Evolutionary conservation across 2,113 vertebrate genomes (phyloP).

Genomic region (Scomber scombrus): DNA sequence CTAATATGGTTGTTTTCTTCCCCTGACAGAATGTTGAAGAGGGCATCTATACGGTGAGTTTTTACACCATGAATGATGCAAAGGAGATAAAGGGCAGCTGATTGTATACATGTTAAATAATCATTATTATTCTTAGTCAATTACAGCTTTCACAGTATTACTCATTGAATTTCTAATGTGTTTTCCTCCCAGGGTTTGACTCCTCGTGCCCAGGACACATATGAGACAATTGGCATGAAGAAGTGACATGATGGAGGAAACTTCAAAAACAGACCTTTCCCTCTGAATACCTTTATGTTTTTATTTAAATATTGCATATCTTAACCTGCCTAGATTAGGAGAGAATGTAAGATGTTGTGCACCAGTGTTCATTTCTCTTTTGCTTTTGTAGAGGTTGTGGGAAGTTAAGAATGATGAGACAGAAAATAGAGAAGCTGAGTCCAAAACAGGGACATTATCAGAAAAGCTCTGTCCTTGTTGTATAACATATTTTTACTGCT

Average conservation of each 20-base stretch:
- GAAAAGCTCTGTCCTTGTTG: constrained; percentile 6
- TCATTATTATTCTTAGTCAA: background rate
- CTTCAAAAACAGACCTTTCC: background rate
- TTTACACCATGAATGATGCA: too few relatives aligned
- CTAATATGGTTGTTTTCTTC: background rate
- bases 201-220: constrained; percentile 74
- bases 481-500: background rate
- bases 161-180: background rate
- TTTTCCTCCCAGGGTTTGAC: constrained; percentile 74
- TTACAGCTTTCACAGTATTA: background rate
- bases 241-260: constrained; percentile 21
- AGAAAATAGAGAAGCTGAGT: constrained; percentile 46
- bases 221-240: constrained; percentile 80
- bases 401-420: constrained; percentile 3
- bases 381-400: constrained; percentile 7
- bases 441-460: background rate
- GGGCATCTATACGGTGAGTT: constrained; percentile 70
- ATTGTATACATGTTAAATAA: background rate
- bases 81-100: background rate
- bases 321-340: background rate
- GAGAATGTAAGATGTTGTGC: background rate
- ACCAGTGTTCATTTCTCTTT: constrained; percentile 4
- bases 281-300: background rate
- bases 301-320: constrained; percentile 25
- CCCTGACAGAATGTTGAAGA: constrained; percentile 53